Conservation (phyloP, 2,888 invertebrate species). For the Cantharis flavilabris region DNA sequence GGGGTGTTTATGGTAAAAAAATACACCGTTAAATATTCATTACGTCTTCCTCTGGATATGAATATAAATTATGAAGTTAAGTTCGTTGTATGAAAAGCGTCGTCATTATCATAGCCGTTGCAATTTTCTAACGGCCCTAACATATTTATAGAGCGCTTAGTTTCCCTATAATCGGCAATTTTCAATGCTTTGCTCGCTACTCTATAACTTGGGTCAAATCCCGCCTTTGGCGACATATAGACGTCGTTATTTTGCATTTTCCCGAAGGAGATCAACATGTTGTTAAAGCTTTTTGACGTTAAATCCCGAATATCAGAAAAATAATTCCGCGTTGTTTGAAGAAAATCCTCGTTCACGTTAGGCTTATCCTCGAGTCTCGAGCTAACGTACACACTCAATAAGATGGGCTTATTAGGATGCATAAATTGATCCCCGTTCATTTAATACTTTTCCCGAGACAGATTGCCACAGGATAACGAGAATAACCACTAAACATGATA, state of each 20-base stretch:
- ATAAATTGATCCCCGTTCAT: constrained; percentile 47
- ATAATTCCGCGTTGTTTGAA: constrained; percentile 29
- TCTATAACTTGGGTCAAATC: constrained; percentile 49
- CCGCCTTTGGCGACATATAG: constrained; percentile 49
- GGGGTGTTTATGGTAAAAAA: constrained; percentile 38
- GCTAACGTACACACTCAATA: constrained; percentile 22
- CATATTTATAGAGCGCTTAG: constrained; percentile 51
- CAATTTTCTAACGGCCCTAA: constrained; percentile 42
- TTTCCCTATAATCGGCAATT: constrained; percentile 51
- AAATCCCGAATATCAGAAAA: constrained; percentile 30
- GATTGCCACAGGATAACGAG: constrained; percentile 49
- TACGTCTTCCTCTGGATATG: constrained; percentile 32
- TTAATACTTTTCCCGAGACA: constrained; percentile 49
- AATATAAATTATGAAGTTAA: constrained; percentile 41
- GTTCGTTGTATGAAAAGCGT: constrained; percentile 17
- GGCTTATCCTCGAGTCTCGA: constrained; percentile 17
- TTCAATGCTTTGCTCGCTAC: constrained; percentile 48
- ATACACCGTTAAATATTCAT: constrained; percentile 29
- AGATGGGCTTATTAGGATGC: constrained; percentile 42
- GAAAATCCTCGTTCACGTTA: constrained; percentile 19
- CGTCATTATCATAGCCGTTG: constrained; percentile 30
- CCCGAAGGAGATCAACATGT: constrained; percentile 46
- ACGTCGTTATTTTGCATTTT: constrained; percentile 49
- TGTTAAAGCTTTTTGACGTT: constrained; percentile 27
- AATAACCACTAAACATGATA: constrained; percentile 52